A percentile compares a stretch with the other conserved stretches of the same genome.
These are phyloP conservation scores for Cepaea nemoralis DNA, from an alignment of 1,140 invertebrate species.

Conservation along the genomic window DNA sequence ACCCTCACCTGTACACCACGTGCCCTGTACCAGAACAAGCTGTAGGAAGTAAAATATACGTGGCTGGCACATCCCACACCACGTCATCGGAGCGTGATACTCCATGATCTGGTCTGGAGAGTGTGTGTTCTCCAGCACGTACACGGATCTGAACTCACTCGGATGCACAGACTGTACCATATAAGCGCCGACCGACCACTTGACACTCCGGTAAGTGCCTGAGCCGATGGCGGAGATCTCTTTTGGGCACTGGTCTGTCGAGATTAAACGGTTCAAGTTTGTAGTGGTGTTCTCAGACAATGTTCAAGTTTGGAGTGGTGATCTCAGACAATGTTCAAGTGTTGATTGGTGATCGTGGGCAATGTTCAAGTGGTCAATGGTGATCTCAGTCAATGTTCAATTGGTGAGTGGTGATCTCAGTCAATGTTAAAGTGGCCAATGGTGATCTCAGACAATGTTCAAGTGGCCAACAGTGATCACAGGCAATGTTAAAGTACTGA, in stretches of 20 bases:
- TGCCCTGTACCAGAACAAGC: constrained; percentile 65
- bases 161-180: background rate
- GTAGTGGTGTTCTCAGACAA: no score
- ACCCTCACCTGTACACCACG: constrained; percentile 53
- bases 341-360: no score
- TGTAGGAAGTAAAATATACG: constrained; percentile 52
- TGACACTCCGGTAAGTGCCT: background rate
- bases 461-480: no score
- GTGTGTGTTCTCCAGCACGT: background rate
- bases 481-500: no score
- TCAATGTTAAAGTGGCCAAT: no score
- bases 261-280: no score
- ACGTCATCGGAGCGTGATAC: background rate
- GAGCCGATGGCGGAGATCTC: background rate
- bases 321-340: no score
- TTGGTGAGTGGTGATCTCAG: no score
- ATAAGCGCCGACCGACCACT: background rate
- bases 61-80: background rate
- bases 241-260: background rate
- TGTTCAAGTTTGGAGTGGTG: no score
- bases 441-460: no score
- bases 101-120: background rate
- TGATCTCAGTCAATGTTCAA: no score
- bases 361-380: no score
- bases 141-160: background rate